phyloP scores from a whole-genome alignment of 2,797 vertebrate species.

The Esox masquinongy region DNA sequence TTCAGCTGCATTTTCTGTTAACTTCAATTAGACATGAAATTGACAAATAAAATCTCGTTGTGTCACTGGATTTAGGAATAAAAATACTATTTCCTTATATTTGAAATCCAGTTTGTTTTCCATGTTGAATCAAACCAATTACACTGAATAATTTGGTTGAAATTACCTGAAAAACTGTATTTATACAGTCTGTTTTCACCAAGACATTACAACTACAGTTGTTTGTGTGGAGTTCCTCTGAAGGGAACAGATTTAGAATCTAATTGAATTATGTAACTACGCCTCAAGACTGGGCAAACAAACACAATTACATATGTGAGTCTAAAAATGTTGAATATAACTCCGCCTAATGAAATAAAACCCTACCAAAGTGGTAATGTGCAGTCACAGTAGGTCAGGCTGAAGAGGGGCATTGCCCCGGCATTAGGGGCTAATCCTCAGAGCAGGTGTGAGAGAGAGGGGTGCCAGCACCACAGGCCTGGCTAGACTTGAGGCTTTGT shows the following conservation, averaged over 20 bases:
- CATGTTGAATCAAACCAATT: no score
- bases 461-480: neutral
- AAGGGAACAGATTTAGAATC: neutral
- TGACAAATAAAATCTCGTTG: no score
- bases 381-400: conserved; percentile 19
- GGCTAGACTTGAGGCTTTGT: neutral
- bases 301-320: neutral
- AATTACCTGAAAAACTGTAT: no score
- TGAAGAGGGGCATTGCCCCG: conserved; percentile 7
- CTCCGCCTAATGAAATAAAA: neutral
- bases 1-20: no score
- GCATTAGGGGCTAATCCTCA: neutral
- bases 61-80: no score
- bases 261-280: neutral
- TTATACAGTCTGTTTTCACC: no score
- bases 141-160: no score
- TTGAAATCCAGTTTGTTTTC: no score
- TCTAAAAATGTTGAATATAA: neutral
- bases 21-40: no score
- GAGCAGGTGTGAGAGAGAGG: neutral
- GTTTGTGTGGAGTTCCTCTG: neutral
- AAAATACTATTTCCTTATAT: no score
- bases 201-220: no score
- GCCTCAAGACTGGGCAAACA: conserved; percentile 7
- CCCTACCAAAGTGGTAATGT: conserved; percentile 5